Base-by-base conservation (phyloP, 2,888 invertebrate species). In the Erebia aethiops region DNA sequence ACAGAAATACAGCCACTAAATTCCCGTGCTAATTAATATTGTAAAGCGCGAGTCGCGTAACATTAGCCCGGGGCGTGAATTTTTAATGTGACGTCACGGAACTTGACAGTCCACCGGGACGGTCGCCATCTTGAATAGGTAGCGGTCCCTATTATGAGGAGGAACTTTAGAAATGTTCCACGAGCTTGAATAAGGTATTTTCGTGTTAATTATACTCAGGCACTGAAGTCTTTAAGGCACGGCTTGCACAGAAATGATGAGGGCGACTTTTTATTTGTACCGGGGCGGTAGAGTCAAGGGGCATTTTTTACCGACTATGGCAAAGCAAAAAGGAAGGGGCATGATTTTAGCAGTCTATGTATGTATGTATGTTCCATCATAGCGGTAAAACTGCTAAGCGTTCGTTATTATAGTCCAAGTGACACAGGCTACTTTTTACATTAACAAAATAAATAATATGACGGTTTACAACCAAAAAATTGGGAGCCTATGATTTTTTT, bases 61-160 rank as follows among this genome's bases (percentile, higher is more conserved):
- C 82, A 84, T 84, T 85, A 86, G 80, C 80, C 69, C 21, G 46
- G 69, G 51, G 51, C 16, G 63, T 86, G 82, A 84, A 87, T 84
- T 77, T 82, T 86, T 86, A 81, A 86, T 81, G 77, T 75, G 72
- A 69, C 67, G 73, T 71, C 77, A 74, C 74, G 73, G 69, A 71
- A 71, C 72, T 72, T 74, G 74, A 69, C 74, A 71, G 65, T 68
- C 70, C 71, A 14, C 51, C 64, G 70, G 75, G 72, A 72, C 58
- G 60, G 61, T 60, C 56, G 71, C 70, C 73, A 69, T 70, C 70
- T 70, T 72, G 71, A 69, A 72, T 71, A 56, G 18, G 49, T 18
- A 18, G 13, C 18, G 21, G 13, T 65, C 41, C 51, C 51, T 41
- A 51, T 70, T 65, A 65, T 60, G 54, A 70, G 49, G 54, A 46